Evolutionary conservation across 37 sponge, comb jelly and placozoan species (phyloP).

Genomic region (Chondrilla cf. caribensis): DNA sequence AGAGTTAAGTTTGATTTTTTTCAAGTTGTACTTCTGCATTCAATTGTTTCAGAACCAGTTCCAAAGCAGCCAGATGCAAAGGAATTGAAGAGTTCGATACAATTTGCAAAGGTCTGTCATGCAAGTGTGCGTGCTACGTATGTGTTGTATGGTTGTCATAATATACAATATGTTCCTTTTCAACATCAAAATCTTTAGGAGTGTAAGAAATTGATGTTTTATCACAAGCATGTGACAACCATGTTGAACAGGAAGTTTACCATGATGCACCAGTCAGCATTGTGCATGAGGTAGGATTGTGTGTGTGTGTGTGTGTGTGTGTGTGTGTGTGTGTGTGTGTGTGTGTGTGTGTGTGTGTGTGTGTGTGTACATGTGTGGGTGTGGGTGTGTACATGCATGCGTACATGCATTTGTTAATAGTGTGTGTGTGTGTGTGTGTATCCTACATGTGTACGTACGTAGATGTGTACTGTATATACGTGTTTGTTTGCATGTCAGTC

Average conservation of each 20-base stretch:
- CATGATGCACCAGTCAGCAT: slow-evolving; percentile 72
- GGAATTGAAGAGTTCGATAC: neutral
- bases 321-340: slow-evolving; percentile 21
- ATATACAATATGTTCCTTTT: neutral
- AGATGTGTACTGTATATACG: slow-evolving; percentile 5
- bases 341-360: slow-evolving; percentile 27
- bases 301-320: slow-evolving; percentile 27
- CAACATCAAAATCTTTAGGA: slow-evolving; percentile 26
- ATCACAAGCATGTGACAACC: slow-evolving; percentile 28
- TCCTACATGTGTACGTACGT: slow-evolving; percentile 2
- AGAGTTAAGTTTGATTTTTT: neutral
- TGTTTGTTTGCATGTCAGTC: slow-evolving; percentile 10
- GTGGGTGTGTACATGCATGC: slow-evolving; percentile 11
- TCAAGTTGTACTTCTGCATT: neutral
- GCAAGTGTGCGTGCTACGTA: no score
- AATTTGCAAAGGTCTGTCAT: slow-evolving; percentile 1
- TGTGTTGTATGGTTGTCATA: neutral
- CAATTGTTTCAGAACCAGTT: slow-evolving; percentile 7
- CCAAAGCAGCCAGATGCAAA: neutral
- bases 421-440: slow-evolving; percentile 16
- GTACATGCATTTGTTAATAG: no score
- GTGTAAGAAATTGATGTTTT: slow-evolving; percentile 38
- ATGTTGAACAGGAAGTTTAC: slow-evolving; percentile 37
- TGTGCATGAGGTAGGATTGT: slow-evolving; percentile 39
- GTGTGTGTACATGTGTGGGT: slow-evolving; percentile 14